Evolutionary conservation across 2,113 vertebrate species (phyloP).

Genomic region (Ploceus nigricollis): DNA sequence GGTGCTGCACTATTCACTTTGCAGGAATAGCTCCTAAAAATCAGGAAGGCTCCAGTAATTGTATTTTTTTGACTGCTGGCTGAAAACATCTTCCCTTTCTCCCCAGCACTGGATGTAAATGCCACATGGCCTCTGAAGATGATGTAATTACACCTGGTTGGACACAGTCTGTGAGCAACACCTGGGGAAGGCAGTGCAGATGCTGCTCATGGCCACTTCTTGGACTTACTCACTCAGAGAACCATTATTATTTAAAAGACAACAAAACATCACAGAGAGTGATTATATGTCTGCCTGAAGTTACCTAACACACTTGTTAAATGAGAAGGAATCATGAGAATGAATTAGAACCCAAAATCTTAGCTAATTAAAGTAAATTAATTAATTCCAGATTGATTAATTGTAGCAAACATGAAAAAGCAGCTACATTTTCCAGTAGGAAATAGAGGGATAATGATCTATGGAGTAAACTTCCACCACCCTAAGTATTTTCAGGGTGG

Average conservation of each 20-base stretch:
- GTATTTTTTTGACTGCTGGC: not conserved
- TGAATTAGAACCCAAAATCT: not conserved
- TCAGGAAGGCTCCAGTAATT: not conserved
- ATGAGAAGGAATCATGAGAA: not conserved
- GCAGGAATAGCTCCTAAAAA: not conserved
- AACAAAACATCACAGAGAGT: not conserved
- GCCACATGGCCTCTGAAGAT: not conserved
- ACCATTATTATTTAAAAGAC: not conserved
- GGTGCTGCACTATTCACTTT: not conserved
- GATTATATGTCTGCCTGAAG: not conserved
- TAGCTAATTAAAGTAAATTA: conserved; percentile 21
- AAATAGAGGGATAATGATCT: not conserved
- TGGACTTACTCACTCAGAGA: not conserved
- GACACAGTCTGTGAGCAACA: not conserved
- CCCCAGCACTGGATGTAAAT: not conserved
- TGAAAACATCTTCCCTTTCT: not conserved
- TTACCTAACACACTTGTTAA: not conserved
- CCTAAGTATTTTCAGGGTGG: not conserved
- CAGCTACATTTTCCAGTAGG: not conserved
- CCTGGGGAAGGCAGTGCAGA: not conserved
- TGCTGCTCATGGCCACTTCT: not conserved
- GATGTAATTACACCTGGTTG: not conserved
- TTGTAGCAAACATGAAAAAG: conserved; percentile 2
- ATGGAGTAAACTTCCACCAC: not conserved
- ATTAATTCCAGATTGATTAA: conserved; percentile 19